These are phyloP conservation scores for Monopis laevigella DNA, from an alignment of 2,888 invertebrate species.

Conservation along the genomic window DNA sequence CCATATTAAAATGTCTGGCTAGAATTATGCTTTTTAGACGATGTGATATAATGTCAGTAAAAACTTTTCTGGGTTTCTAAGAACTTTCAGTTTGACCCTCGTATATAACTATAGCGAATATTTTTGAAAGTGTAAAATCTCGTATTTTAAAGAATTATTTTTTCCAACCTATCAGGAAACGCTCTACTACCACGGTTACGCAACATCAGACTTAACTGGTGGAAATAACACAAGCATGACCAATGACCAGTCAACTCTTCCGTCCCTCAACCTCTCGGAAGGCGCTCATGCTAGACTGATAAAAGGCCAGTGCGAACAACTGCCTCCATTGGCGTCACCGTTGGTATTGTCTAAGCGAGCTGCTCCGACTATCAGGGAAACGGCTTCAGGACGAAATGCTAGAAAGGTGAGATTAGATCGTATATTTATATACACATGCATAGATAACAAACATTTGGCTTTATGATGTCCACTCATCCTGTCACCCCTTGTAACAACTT, in stretches of 20 bases:
- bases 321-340: slow-evolving; percentile 55
- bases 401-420: slow-evolving; percentile 42
- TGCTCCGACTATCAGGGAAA: slow-evolving; percentile 32
- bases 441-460: too few relatives aligned
- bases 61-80: too few relatives aligned
- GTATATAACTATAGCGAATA: too few relatives aligned
- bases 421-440: too few relatives aligned
- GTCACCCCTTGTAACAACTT: too few relatives aligned
- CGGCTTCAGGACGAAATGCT: slow-evolving; percentile 31
- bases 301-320: slow-evolving; percentile 47
- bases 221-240: slow-evolving; percentile 43
- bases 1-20: too few relatives aligned
- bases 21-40: too few relatives aligned
- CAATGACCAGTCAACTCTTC: slow-evolving; percentile 47
- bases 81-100: too few relatives aligned
- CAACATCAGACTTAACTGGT: slow-evolving; percentile 49
- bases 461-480: too few relatives aligned
- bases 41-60: too few relatives aligned
- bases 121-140: too few relatives aligned
- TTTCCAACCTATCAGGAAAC: slow-evolving; percentile 40
- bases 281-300: slow-evolving; percentile 38
- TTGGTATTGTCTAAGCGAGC: slow-evolving; percentile 42
- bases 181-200: slow-evolving; percentile 55
- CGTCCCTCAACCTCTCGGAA: slow-evolving; percentile 47
- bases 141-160: too few relatives aligned